Percentiles rank a stretch among this genome's conserved stretches.
Evolutionary conservation across 1,140 invertebrate genomes (phyloP).

Genomic region (Drosophila funebris): DNA sequence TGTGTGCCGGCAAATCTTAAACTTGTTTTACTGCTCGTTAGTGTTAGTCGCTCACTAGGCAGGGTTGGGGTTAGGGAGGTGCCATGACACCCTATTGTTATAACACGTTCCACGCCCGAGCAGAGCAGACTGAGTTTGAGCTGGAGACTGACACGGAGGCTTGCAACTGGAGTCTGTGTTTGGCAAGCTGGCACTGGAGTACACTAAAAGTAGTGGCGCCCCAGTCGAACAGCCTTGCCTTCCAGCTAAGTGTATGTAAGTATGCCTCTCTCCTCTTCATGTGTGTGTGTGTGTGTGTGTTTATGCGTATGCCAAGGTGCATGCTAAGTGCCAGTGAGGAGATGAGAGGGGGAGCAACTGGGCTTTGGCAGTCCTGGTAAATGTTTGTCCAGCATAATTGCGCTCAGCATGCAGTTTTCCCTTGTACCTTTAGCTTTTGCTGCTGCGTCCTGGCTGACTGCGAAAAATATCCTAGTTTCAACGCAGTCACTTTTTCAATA

Average conservation of each 20-base stretch:
- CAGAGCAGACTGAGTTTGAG: neutral
- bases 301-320: constrained; percentile 70
- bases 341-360: neutral
- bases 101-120: constrained; percentile 70
- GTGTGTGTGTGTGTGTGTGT: constrained; percentile 21
- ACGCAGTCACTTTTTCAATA: constrained; percentile 43
- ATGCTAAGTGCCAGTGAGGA: constrained; percentile 63
- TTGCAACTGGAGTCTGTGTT: constrained; percentile 57
- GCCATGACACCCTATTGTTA: constrained; percentile 75
- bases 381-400: constrained; percentile 82
- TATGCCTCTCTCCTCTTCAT: neutral
- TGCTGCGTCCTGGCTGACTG: constrained; percentile 13
- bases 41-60: constrained; percentile 68
- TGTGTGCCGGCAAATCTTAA: constrained; percentile 78
- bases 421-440: constrained; percentile 15
- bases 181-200: constrained; percentile 66
- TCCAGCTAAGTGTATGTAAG: neutral
- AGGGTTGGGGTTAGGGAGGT: neutral
- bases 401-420: constrained; percentile 74
- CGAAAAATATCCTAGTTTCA: neutral
- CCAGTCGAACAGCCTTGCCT: neutral
- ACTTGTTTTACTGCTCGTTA: constrained; percentile 82
- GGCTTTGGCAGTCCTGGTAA: constrained; percentile 52
- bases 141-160: constrained; percentile 31
- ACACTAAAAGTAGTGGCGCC: constrained; percentile 56